A percentile compares a stretch with the other conserved stretches of the same genome.
phyloP scores from a whole-genome alignment of 2,888 invertebrate species.

The Unio pictorum region DNA sequence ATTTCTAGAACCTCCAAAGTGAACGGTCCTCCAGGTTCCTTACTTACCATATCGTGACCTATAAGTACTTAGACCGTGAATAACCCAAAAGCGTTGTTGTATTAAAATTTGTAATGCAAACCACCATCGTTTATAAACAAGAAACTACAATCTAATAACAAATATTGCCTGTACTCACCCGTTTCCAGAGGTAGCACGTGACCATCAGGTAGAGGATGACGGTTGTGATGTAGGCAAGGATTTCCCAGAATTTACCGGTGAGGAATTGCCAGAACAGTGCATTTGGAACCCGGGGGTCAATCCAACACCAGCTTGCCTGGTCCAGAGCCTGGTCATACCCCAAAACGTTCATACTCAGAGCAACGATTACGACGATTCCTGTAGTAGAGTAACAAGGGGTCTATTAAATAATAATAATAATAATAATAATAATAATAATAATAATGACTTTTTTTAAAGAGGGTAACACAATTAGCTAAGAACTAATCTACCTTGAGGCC shows the following conservation, averaged over 20 bases:
- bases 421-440: no score
- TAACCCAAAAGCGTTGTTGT: no score
- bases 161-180: constrained; percentile 30
- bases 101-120: no score
- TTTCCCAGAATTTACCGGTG: constrained; percentile 62
- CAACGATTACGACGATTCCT: constrained; percentile 42
- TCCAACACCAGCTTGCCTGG: constrained; percentile 64
- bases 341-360: constrained; percentile 43
- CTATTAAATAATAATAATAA: no score
- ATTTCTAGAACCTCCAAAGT: no score
- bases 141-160: neutral
- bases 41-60: no score
- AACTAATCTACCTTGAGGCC: no score
- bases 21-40: no score
- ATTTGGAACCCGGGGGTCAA: constrained; percentile 42
- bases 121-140: no score
- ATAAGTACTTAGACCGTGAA: no score
- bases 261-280: constrained; percentile 56
- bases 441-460: no score
- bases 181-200: constrained; percentile 39
- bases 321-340: constrained; percentile 53
- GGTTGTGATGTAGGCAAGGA: constrained; percentile 46
- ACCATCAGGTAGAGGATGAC: constrained; percentile 46
- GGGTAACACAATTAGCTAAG: no score
- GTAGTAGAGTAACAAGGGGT: neutral